Conservation (phyloP, 2,888 invertebrate species). For the Zygothrica quintamaculata region DNA sequence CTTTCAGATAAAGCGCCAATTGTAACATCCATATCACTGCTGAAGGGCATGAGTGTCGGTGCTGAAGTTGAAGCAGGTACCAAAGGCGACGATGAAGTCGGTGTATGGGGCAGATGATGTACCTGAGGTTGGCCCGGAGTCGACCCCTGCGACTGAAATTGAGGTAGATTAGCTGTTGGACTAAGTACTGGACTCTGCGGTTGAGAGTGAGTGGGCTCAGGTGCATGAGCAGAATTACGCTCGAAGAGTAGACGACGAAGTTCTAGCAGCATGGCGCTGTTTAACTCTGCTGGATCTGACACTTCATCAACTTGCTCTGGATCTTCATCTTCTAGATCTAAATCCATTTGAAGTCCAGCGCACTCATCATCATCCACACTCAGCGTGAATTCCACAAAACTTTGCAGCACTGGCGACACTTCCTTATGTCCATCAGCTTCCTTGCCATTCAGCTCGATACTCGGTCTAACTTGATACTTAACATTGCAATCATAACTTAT, state of each 20-base stretch:
- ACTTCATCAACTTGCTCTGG: slow-evolving; percentile 18
- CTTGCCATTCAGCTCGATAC: not conserved
- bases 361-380: slow-evolving; percentile 46
- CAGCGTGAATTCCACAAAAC: slow-evolving; percentile 53
- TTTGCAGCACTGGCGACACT: slow-evolving; percentile 13
- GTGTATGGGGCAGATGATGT: no score
- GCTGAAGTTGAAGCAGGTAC: no score
- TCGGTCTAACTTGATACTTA: slow-evolving; percentile 86
- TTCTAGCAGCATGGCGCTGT: not conserved
- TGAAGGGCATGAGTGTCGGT: no score
- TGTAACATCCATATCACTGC: no score
- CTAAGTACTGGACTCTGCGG: not conserved
- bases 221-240: not conserved
- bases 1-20: no score
- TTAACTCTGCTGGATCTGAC: not conserved
- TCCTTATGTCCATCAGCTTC: not conserved
- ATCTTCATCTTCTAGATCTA: slow-evolving; percentile 53
- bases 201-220: not conserved
- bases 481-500: slow-evolving; percentile 90
- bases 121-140: no score
- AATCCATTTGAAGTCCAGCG: slow-evolving; percentile 18
- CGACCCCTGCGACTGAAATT: no score
- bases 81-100: no score
- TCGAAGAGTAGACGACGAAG: slow-evolving; percentile 21
- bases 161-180: not conserved